Base-by-base conservation (phyloP, 2,888 invertebrate genomes). In the Polydrusus pterygomalis region DNA sequence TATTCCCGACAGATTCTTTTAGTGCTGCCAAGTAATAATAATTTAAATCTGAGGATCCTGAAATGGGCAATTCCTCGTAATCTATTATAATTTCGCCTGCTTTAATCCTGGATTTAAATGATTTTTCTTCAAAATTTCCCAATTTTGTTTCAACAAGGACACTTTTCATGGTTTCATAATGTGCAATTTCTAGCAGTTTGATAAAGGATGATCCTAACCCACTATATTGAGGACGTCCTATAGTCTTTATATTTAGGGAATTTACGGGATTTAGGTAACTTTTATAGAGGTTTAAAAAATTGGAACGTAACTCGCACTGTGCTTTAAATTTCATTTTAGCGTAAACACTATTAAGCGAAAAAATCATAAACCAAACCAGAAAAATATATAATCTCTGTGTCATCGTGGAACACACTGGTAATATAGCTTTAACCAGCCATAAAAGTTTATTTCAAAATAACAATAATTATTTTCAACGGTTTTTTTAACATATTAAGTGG, bases 1-100 rank as follows among this genome's bases (percentile, higher is more conserved):
- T 64, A 9, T 64, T 64, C 2, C 64, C 64, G 11, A 51, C 7
- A 20, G 51, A 51, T 5, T 13, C 20, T 18, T 51, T 20, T 13
- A 51, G 1, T 51, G 20, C 8, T 8, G 9, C 11, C 8, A 51
- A 51, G n/a, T n/a, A n/a, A 13, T 20, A 51, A 10, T 51, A 11
- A 2, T 20, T 18, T 20, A 11, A 10, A 2, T 20, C 13, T 18
- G 6, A 8, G 2, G 47, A 9, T 51, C 11, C 20, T 51, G 13
- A 9, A 11, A 7, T 11, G 0, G 51, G 51, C 13, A 20, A 20
- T 2, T 51, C 51, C 1, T 51, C 51, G 11, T 51, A 51, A 11
- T 51, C 18, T 2, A 51, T 20, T 11, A 11, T 11, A 11, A 20
- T 2, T 9, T 18, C 7, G 11, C 20, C 18, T 51, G 20, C 2